phyloP scores from a whole-genome alignment of 2,797 vertebrate species.

The Thalassophryne amazonica region DNA sequence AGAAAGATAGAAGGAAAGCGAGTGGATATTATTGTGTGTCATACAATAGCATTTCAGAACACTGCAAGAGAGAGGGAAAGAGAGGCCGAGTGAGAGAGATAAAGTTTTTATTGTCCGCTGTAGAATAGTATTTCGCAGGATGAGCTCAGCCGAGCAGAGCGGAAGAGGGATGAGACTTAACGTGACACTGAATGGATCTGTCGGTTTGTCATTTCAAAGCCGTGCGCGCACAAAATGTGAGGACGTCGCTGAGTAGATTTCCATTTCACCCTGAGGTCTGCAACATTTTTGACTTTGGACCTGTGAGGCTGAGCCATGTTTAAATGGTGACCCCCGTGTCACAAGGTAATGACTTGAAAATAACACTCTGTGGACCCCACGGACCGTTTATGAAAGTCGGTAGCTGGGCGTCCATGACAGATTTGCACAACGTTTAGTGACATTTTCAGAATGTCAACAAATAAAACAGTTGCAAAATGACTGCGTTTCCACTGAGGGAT shows the following conservation, averaged over 20 bases:
- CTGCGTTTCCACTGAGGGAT: no score
- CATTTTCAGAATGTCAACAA: no score
- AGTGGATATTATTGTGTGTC: slow-evolving; percentile 60
- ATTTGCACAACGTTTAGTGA: no score
- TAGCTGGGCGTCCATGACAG: no score
- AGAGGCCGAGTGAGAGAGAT: slow-evolving; percentile 19
- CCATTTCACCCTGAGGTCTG: background rate
- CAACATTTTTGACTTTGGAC: no score
- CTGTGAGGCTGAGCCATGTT: no score
- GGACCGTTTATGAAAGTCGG: no score
- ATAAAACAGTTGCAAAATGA: no score
- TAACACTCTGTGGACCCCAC: no score
- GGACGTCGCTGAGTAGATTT: background rate
- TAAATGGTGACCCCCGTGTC: no score
- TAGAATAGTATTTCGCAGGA: slow-evolving; percentile 33
- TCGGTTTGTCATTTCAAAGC: slow-evolving; percentile 30
- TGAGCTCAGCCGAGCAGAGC: slow-evolving; percentile 19
- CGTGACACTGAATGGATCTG: slow-evolving; percentile 45
- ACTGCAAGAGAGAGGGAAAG: slow-evolving; percentile 23
- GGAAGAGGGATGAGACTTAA: slow-evolving; percentile 38
- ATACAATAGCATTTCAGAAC: slow-evolving; percentile 53
- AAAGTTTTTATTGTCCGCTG: slow-evolving; percentile 34
- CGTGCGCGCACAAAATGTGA: background rate
- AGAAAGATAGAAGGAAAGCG: slow-evolving; percentile 53
- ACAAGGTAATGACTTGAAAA: no score